Evolutionary conservation across 2,113 vertebrate genomes (phyloP).

Genomic region (Tragelaphus scriptus): DNA sequence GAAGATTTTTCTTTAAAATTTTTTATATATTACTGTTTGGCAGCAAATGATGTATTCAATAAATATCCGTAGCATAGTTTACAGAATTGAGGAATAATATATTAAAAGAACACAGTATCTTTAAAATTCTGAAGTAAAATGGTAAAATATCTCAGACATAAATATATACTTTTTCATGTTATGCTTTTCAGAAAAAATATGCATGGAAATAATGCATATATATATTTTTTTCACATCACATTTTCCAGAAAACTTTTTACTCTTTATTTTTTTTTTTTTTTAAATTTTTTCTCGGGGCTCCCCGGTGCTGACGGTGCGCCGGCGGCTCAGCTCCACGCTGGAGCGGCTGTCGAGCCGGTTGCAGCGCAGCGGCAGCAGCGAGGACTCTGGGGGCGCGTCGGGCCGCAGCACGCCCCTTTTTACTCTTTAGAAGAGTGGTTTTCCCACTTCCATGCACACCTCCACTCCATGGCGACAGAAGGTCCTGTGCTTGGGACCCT

Average conservation of each 20-base stretch:
- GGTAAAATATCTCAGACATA: not conserved
- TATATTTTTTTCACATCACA: not conserved
- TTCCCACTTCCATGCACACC: not conserved
- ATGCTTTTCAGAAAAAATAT: not conserved
- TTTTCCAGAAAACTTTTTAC: not conserved
- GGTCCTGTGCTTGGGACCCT: not conserved
- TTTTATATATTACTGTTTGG: not conserved
- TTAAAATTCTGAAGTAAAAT: not conserved
- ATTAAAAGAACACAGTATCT: not conserved
- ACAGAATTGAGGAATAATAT: not conserved
- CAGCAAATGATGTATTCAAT: not conserved
- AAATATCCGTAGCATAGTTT: not conserved
- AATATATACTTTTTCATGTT: not conserved
- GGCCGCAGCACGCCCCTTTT: conserved; percentile 80
- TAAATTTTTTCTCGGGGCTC: too few species aligned
- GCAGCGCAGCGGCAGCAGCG: conserved; percentile 88
- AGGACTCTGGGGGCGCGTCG: conserved; percentile 67
- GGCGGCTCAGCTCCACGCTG: conserved; percentile 93
- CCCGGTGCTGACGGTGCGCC: conserved; percentile 88
- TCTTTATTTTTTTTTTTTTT: too few species aligned
- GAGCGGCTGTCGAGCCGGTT: conserved; percentile 91
- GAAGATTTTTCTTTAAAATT: not conserved
- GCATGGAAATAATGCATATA: not conserved
- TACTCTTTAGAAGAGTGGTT: not conserved
- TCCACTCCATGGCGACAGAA: not conserved